A percentile compares a stretch with the other conserved stretches of the same genome.
Conservation (phyloP, 2,888 invertebrate genomes). For the Orthosia gothica region DNA sequence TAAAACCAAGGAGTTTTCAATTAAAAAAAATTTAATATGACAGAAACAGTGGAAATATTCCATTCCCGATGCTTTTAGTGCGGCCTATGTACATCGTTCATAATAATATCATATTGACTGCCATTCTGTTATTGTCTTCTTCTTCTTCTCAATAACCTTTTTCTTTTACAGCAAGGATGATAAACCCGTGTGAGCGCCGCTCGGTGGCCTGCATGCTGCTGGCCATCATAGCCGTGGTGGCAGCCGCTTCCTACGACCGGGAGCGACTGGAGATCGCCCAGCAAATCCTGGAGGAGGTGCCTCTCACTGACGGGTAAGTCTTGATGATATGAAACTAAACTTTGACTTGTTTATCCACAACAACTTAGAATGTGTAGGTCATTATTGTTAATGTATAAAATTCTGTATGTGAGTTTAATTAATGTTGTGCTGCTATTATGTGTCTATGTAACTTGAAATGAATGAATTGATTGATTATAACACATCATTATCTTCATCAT, state of each 20-base stretch:
- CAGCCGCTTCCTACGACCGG: constrained; percentile 90
- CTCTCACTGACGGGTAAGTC: constrained; percentile 93
- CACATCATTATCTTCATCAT: too few relatives aligned
- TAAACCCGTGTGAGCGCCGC: constrained; percentile 80
- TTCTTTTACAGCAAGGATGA: constrained; percentile 82
- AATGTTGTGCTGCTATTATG: too few relatives aligned
- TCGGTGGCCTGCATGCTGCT: constrained; percentile 85
- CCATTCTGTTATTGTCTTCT: background rate
- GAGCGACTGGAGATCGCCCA: constrained; percentile 92
- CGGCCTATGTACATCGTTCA: too few relatives aligned
- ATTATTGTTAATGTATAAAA: too few relatives aligned
- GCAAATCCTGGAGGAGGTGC: constrained; percentile 93
- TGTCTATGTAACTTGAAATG: too few relatives aligned
- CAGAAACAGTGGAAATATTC: too few relatives aligned
- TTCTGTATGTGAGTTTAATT: too few relatives aligned
- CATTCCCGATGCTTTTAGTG: too few relatives aligned
- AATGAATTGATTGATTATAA: too few relatives aligned
- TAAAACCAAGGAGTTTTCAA: too few relatives aligned
- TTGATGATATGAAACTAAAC: background rate
- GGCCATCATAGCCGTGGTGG: constrained; percentile 90
- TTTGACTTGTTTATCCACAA: background rate
- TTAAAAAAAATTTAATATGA: too few relatives aligned
- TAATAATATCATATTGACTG: background rate
- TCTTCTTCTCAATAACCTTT: background rate
- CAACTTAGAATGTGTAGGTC: background rate